A percentile compares a stretch with the other conserved stretches of the same genome.
Conservation (phyloP, 2,113 vertebrate species). For the Cheilinus undulatus region DNA sequence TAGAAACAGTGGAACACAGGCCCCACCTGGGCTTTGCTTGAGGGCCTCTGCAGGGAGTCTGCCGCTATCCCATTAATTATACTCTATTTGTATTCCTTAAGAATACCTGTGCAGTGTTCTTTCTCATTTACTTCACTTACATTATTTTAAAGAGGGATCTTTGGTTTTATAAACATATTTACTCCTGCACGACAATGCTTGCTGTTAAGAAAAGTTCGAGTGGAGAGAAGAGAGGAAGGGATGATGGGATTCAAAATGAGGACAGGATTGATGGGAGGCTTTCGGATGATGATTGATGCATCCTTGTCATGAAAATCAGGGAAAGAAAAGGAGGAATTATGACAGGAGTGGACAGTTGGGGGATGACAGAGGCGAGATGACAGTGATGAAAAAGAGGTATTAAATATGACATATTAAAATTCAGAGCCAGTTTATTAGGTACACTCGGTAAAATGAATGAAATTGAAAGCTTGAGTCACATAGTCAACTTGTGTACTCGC, state of each 20-base stretch:
- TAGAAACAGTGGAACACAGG: constrained; percentile 6
- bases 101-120: not conserved
- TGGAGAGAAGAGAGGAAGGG: not conserved
- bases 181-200: not conserved
- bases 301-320: not conserved
- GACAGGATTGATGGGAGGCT: not conserved
- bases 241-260: not conserved
- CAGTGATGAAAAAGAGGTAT: too few species aligned
- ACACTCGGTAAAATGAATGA: too few species aligned
- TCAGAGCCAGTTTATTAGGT: too few species aligned
- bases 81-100: constrained; percentile 5
- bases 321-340: not conserved
- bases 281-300: not conserved
- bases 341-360: not conserved
- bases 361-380: not conserved
- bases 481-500: too few species aligned
- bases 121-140: not conserved
- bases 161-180: not conserved
- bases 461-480: too few species aligned
- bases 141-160: not conserved
- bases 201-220: not conserved
- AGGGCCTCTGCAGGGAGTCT: constrained; percentile 11
- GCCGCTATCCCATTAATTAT: constrained; percentile 8
- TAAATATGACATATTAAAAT: too few species aligned
- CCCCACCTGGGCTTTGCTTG: not conserved